Percentiles rank a stretch among this genome's conserved stretches.
Evolutionary conservation across 2,797 vertebrate species (phyloP).

Genomic region (Tachyglossus aculeatus): DNA sequence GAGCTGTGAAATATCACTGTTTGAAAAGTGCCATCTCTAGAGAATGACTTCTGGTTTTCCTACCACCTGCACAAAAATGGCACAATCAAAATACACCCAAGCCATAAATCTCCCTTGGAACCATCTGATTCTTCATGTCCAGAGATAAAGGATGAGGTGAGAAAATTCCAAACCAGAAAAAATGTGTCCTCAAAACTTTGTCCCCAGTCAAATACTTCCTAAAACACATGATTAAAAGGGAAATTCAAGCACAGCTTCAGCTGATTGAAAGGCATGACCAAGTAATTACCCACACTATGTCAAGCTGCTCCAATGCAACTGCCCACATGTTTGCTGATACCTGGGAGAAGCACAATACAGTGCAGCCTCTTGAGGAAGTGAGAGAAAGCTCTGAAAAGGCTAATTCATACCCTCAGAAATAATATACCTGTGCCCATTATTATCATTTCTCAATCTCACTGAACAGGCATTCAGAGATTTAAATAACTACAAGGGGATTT

Average conservation of each 20-base stretch:
- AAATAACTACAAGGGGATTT: conserved; percentile 58
- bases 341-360: conserved; percentile 31
- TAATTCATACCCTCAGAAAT: conserved; percentile 35
- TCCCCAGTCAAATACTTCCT: conserved; percentile 23
- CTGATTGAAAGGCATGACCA: conserved; percentile 54
- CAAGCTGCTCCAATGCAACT: conserved; percentile 38
- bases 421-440: conserved; percentile 45
- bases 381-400: conserved; percentile 38
- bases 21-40: too few species aligned
- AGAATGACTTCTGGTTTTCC: not conserved
- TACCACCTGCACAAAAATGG: not conserved
- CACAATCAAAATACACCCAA: not conserved
- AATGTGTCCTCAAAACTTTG: conserved; percentile 14
- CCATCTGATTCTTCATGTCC: not conserved
- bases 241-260: conserved; percentile 44
- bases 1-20: too few species aligned
- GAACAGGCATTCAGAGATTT: conserved; percentile 51
- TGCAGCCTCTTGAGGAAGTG: conserved; percentile 19
- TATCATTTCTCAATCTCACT: conserved; percentile 48
- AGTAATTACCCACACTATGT: conserved; percentile 53
- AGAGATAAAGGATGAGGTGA: not conserved
- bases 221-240: conserved; percentile 47
- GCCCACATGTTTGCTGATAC: conserved; percentile 45
- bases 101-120: too few species aligned
- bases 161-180: too few species aligned